Evolutionary conservation across 1,140 invertebrate species (phyloP), one percentile per base, ranked within the genome.

Genomic region (Agrilus planipennis): DNA sequence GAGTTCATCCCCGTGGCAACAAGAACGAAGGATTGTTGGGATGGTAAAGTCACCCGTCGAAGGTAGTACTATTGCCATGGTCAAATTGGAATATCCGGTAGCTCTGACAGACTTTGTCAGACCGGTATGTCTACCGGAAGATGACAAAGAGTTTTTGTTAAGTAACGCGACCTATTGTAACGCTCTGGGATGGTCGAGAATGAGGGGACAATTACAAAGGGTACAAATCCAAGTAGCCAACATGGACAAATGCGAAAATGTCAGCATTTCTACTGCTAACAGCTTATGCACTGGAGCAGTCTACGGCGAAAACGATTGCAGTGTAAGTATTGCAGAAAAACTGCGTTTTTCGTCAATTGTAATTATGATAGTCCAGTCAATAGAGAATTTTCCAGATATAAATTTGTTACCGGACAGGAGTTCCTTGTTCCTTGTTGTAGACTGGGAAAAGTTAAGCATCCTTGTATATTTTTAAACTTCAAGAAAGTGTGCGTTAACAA

Each of bases 31-130:
- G 38, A 82, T 92, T 12, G 70, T 87, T 2, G 87, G 87, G 7
- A 86, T 90, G 82, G 77, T 90, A 2, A 87, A 89, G 50, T 89
- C 85, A 1, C 86, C 87, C 0, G 81, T 90, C 0, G 85, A 89
- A 63, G 87, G 87, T 7, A 89, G 84, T 45, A 83, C 81, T 27
- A 69, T 88, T 1, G 84, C 85, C 1, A 60, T 92, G 20, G 69
- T 90, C 5, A 84, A 87, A 52, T 61, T 91, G 27, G 83, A 86
- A 43, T 73, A 79, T 41, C 73, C 83, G 0, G 69, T 89, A 0
- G 70, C 66, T 23, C 77, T 80, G 46, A 84, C 84, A 0, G 86
- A 89, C 57, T 87, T 87, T 53, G 78, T 89, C 2, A 68, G 86
- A 22, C 85, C 86, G 2, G 73, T 84, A 36, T 91, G 88, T 54